These are phyloP conservation scores for Elmis aenea DNA, from an alignment of 2,888 invertebrate genomes.

Conservation along the genomic window DNA sequence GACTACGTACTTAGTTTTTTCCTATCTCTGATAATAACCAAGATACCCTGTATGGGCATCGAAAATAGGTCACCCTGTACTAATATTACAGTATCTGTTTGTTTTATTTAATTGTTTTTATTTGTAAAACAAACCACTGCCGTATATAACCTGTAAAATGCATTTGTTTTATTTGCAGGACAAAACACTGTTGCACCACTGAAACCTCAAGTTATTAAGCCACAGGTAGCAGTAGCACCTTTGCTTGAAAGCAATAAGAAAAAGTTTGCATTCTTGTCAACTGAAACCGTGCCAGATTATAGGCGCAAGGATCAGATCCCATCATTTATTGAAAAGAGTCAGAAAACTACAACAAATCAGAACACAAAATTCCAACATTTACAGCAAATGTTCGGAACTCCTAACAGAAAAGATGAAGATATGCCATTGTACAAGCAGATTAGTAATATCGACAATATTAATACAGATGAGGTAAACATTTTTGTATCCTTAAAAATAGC, in stretches of 20 bases:
- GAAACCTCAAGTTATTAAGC: no score
- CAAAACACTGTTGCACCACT: no score
- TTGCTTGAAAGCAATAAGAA: slow-evolving; percentile 74
- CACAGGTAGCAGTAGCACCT: slow-evolving; percentile 45
- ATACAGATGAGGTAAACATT: slow-evolving; percentile 53
- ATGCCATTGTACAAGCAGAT: slow-evolving; percentile 55
- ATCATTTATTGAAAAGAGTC: slow-evolving; percentile 60
- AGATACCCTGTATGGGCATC: no score
- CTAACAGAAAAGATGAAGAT: slow-evolving; percentile 39
- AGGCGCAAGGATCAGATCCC: slow-evolving; percentile 62
- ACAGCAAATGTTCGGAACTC: slow-evolving; percentile 61
- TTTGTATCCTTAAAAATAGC: not conserved
- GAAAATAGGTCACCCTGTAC: no score
- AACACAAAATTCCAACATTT: slow-evolving; percentile 77
- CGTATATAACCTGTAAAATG: no score
- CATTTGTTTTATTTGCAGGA: no score
- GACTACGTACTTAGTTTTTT: no score
- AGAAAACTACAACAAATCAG: slow-evolving; percentile 72
- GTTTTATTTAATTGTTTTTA: no score
- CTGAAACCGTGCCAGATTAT: slow-evolving; percentile 84
- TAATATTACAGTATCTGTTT: no score
- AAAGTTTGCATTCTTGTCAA: slow-evolving; percentile 80
- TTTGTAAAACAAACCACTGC: no score
- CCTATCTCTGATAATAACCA: no score
- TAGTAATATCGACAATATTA: slow-evolving; percentile 54